A percentile compares a stretch with the other conserved stretches of the same genome.
phyloP scores from a whole-genome alignment of 37 sponge, comb jelly and placozoan species.

The Amphimedon queenslandica region DNA sequence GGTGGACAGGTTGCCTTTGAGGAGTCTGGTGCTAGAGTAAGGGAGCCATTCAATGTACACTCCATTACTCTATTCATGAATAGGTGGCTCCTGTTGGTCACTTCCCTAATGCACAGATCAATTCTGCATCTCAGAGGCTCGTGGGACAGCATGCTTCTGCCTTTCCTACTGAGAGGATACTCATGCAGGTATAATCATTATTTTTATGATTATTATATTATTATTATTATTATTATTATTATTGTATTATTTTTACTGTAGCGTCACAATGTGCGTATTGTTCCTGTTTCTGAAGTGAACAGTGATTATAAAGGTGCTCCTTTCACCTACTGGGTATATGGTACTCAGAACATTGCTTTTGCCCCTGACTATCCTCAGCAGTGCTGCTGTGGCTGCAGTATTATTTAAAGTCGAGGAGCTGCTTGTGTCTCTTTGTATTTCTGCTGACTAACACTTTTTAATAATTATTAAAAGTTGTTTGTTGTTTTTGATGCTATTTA shows the following conservation, averaged over 20 bases:
- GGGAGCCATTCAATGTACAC: background rate
- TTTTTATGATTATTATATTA: background rate
- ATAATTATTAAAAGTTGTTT: too few relatives aligned
- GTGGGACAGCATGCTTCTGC: slow-evolving; percentile 37
- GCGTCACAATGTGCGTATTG: slow-evolving; percentile 65
- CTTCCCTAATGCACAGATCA: slow-evolving; percentile 52
- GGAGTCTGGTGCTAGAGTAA: slow-evolving; percentile 55
- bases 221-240: background rate
- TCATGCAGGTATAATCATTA: slow-evolving; percentile 43
- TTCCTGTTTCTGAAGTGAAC: slow-evolving; percentile 55
- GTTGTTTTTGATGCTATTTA: too few relatives aligned
- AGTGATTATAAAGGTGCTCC: slow-evolving; percentile 30
- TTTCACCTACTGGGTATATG: slow-evolving; percentile 67
- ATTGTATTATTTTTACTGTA: background rate
- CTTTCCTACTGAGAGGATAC: slow-evolving; percentile 53
- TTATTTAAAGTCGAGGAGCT: too few relatives aligned
- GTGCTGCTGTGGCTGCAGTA: slow-evolving; percentile 72
- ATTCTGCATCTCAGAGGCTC: slow-evolving; percentile 56
- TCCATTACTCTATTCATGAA: background rate
- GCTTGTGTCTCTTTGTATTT: too few relatives aligned
- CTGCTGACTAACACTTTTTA: too few relatives aligned
- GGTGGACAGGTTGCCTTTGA: slow-evolving; percentile 49
- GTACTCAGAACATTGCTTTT: slow-evolving; percentile 33
- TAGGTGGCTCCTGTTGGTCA: slow-evolving; percentile 50
- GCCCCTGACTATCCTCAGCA: slow-evolving; percentile 70